Base-by-base conservation (phyloP, 2,797 vertebrate genomes). In the Halcyon smyrnensis region DNA sequence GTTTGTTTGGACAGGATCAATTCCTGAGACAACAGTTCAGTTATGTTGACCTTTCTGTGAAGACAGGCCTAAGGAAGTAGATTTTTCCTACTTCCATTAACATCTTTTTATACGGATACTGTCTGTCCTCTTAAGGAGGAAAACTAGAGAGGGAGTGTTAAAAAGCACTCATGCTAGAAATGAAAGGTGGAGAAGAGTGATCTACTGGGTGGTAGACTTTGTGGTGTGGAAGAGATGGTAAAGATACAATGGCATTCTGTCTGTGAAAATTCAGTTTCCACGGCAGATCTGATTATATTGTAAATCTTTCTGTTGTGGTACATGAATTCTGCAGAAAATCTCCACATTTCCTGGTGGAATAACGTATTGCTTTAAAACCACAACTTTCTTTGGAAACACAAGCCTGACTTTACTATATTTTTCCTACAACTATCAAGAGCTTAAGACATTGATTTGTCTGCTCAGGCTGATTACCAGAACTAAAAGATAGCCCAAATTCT, bases 401-500 rank as follows among this genome's bases (percentile, higher is more conserved):
- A 79, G 20, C 43, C 23, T n/a, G 65, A 32, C 18, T 76, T 71
- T 16, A n/a, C 16, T 86, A 9, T 69, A 83, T 95, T 65, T 95
- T 88, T 80, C 86, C 67, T 74, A 2, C 45, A 88, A 27, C 41
- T 90, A 46, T 82, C 64, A 73, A 74, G 74, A 80, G 50, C 30
- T 71, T 86, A 82, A 89, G 56, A 70, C 30, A 56, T 74, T 80
- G 75, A 93, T 96, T 92, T 90, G 51, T 83, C 86, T 89, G 71
- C 53, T 91, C 62, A 80, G 75, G 37, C 45, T 91, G 81, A 92
- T 88, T 82, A 87, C n/a, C 32, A 77, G 56, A 73, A 88, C 13
- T 45, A 36, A 76, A 89, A 75, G 60, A 67, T 10, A 79, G 39
- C 15, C 51, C 82, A 63, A 81, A 84, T 89, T 91, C 60, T 89